Conservation (phyloP, 2,797 vertebrate species). For the Bradypus variegatus region DNA sequence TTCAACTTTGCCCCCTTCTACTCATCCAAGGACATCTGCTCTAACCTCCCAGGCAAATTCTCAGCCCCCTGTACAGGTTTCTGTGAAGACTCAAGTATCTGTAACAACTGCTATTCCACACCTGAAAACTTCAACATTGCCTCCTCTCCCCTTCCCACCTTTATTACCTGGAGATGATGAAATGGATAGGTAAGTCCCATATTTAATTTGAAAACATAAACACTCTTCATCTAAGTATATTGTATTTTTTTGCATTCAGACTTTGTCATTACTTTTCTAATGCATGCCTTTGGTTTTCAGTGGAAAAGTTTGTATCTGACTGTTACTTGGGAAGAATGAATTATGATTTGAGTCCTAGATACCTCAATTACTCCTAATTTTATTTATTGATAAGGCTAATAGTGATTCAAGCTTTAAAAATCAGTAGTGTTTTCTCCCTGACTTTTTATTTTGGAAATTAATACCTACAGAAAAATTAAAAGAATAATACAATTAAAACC, state of each 20-base stretch:
- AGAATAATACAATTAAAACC: not conserved
- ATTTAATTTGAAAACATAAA: slow-evolving; percentile 25
- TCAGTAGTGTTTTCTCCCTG: not conserved
- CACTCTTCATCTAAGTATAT: not conserved
- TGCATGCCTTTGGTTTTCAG: slow-evolving; percentile 26
- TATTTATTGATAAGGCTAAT: slow-evolving; percentile 19
- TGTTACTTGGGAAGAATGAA: slow-evolving; percentile 9
- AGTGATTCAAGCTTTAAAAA: slow-evolving; percentile 17
- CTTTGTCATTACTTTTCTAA: slow-evolving; percentile 7
- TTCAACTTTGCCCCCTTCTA: slow-evolving; percentile 68
- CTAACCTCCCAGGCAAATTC: slow-evolving; percentile 79
- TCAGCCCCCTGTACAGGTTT: slow-evolving; percentile 74
- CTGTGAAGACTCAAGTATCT: slow-evolving; percentile 72
- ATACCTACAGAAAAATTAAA: not conserved
- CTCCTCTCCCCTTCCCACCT: slow-evolving; percentile 92
- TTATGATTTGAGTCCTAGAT: slow-evolving; percentile 12
- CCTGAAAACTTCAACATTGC: slow-evolving; percentile 95
- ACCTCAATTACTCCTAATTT: not conserved
- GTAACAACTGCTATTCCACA: slow-evolving; percentile 77
- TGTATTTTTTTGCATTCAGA: slow-evolving; percentile 12
- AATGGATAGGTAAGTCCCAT: slow-evolving; percentile 87
- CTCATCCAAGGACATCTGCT: slow-evolving; percentile 75
- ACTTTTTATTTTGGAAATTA: slow-evolving; percentile 22
- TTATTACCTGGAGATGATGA: slow-evolving; percentile 88
- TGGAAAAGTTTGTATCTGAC: slow-evolving; percentile 20